phyloP scores from a whole-genome alignment of 2,113 vertebrate genomes.

The Daboia siamensis region DNA sequence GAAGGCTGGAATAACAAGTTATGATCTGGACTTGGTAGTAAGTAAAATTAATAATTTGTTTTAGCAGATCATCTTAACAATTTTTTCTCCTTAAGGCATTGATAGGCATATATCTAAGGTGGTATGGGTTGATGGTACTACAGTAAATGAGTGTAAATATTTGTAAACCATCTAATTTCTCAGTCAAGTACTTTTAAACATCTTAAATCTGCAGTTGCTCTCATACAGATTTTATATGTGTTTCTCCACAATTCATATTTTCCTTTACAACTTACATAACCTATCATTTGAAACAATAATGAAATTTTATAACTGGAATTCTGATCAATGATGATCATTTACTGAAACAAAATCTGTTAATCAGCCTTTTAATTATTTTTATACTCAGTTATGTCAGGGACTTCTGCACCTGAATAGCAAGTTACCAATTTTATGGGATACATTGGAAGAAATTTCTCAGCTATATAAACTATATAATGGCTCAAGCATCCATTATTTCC shows the following conservation, averaged over 20 bases:
- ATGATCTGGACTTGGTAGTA: constrained; percentile 27
- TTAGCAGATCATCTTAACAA: background rate
- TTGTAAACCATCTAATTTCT: background rate
- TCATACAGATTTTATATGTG: background rate
- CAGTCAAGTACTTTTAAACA: background rate
- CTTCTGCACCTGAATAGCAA: background rate
- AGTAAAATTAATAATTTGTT: background rate
- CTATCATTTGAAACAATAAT: background rate
- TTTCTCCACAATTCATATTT: background rate
- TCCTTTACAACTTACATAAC: background rate
- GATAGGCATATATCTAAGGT: background rate
- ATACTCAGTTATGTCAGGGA: background rate
- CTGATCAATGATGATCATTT: background rate
- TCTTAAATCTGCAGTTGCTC: background rate
- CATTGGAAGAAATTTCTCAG: background rate
- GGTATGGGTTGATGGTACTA: background rate
- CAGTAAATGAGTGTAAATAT: background rate
- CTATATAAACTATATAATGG: background rate
- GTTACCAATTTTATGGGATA: background rate
- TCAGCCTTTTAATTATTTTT: background rate
- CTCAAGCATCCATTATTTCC: background rate
- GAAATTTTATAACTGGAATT: background rate
- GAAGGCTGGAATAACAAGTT: constrained; percentile 15
- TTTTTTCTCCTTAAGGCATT: background rate
- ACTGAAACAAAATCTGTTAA: background rate